Evolutionary conservation across 2,888 invertebrate species (phyloP).

Genomic region (Gastracanthus pulcherrimus): DNA sequence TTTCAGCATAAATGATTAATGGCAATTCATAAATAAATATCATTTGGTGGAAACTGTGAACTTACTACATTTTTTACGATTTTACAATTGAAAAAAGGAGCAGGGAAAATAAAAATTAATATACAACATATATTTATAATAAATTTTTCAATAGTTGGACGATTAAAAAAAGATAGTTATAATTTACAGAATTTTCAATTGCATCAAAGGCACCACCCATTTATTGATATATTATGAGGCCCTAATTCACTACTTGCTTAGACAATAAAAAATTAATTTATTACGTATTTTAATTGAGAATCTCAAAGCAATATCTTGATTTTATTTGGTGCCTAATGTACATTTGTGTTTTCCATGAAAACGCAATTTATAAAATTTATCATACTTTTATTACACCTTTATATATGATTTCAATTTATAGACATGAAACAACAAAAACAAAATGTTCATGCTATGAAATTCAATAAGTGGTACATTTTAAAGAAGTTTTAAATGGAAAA

Average conservation of each 20-base stretch:
- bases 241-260: not conserved
- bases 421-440: conserved; percentile 33
- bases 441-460: conserved; percentile 26
- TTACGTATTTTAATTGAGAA: not conserved
- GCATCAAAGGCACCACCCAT: conserved; percentile 37
- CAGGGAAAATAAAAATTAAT: conserved; percentile 20
- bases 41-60: conserved; percentile 24
- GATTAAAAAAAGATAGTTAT: not conserved
- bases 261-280: not conserved
- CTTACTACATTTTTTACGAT: conserved; percentile 8
- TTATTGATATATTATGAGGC: not conserved
- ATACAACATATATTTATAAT: conserved; percentile 34
- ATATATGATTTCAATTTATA: conserved; percentile 4
- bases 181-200: conserved; percentile 5
- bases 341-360: conserved; percentile 21
- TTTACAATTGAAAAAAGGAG: not conserved
- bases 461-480: conserved; percentile 17
- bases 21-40: conserved; percentile 44
- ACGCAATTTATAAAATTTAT: not conserved
- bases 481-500: conserved; percentile 20
- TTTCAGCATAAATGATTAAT: conserved; percentile 25
- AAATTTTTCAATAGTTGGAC: conserved; percentile 18
- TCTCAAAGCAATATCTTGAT: not conserved
- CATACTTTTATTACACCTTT: conserved; percentile 1
- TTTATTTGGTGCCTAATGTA: conserved; percentile 14